Evolutionary conservation across 2,888 invertebrate genomes (phyloP).

Genomic region (Patella caerulea): DNA sequence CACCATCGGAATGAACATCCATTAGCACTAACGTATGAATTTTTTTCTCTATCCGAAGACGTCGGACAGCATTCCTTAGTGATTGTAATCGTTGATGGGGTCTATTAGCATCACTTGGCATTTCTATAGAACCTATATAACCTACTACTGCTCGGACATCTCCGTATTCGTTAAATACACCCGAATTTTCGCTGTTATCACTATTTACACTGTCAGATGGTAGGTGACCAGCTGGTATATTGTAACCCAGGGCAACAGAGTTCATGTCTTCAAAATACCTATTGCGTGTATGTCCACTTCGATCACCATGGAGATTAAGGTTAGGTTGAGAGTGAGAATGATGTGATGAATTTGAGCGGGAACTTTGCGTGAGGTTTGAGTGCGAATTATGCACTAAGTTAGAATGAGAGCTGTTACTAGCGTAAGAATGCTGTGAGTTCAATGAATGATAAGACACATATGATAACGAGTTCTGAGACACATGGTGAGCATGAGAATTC

Average conservation of each 20-base stretch:
- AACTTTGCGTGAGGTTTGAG: neutral
- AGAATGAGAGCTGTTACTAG: neutral
- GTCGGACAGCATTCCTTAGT: slow-evolving; percentile 88
- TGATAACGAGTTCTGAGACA: neutral
- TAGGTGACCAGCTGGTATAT: neutral
- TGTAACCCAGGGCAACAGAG: neutral
- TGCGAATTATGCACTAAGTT: slow-evolving; percentile 1
- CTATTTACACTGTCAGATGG: slow-evolving; percentile 11
- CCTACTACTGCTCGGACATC: slow-evolving; percentile 77
- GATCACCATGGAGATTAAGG: neutral
- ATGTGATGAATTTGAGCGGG: neutral
- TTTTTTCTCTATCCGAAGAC: slow-evolving; percentile 89
- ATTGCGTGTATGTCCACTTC: neutral
- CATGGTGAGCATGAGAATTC: neutral
- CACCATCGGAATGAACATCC: slow-evolving; percentile 84
- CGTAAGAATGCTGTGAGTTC: neutral
- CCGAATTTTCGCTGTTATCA: slow-evolving; percentile 16
- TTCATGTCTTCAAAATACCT: neutral
- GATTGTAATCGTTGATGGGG: slow-evolving; percentile 76
- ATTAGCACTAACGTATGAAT: slow-evolving; percentile 84
- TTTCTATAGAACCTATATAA: slow-evolving; percentile 95
- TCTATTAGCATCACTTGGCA: slow-evolving; percentile 77
- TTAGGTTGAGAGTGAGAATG: neutral
- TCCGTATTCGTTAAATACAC: slow-evolving; percentile 13
- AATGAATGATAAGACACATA: slow-evolving; percentile 6